phyloP scores from a whole-genome alignment of 2,113 vertebrate species.

The Merops nubicus region DNA sequence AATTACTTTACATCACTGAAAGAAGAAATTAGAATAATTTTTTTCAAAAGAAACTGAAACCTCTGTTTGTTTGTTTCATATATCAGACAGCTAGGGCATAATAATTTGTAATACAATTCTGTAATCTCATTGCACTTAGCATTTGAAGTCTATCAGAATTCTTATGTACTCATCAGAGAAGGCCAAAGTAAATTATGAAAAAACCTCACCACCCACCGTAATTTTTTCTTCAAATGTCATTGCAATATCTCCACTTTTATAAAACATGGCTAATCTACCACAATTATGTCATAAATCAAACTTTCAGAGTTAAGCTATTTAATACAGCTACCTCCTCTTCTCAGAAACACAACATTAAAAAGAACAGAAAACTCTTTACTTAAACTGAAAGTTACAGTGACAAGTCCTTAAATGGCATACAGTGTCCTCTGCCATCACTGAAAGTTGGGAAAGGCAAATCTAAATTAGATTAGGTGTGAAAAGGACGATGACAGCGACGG shows the following conservation, averaged over 20 bases:
- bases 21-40: neutral
- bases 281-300: neutral
- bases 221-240: neutral
- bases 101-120: neutral
- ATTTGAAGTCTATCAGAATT: neutral
- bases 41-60: neutral
- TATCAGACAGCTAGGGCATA: neutral
- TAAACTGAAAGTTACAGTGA: neutral
- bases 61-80: neutral
- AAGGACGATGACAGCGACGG: neutral
- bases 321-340: neutral
- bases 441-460: neutral
- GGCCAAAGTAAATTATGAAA: neutral
- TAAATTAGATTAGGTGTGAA: neutral
- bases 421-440: neutral
- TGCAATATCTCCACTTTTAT: neutral
- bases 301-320: neutral
- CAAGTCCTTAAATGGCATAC: neutral
- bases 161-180: neutral
- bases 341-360: neutral
- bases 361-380: neutral
- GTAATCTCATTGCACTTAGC: neutral
- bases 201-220: neutral
- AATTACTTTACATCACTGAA: neutral
- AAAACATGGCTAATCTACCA: neutral